Evolutionary conservation across 2,797 vertebrate genomes (phyloP), one percentile per base, ranked within the genome.

Genomic region (Anableps anableps): DNA sequence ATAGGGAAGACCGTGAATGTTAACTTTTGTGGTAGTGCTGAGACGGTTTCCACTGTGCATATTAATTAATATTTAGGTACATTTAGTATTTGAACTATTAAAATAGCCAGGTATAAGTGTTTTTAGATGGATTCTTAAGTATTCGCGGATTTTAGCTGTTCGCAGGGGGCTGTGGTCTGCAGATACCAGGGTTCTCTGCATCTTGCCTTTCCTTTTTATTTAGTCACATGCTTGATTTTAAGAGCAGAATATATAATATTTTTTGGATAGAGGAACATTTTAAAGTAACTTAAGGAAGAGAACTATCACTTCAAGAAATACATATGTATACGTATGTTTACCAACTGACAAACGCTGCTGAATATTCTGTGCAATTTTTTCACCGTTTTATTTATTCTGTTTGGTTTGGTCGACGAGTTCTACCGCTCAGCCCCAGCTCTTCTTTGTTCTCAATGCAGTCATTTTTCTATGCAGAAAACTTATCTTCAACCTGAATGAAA

Each of bases 381-480:
- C 16, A 83, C 8, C 58, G 68, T 7, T 83, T 89, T 77, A 83
- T 48, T 85, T 68, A 78, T 14, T 75, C 38, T 75, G 21, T 34
- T 76, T 84, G 85, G 87, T 76, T 53, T 79, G 84, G 82, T 86
- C 78, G 76, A 81, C 80, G 55, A 81, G 82, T 78, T 80, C 82
- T 88, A 75, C 80, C 83, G 78, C 80, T 72, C 38, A 86, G 80
- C 72, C 84, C 84, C 92, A 82, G 78, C 82, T 85, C 73, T 82
- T 78, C 72, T 45, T 78, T 90, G 58, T 76, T 60, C 83, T 76
- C 72, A 55, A 77, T 73, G 82, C 76, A 26, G 72, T 83, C 47
- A 64, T 66, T 79, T 86, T 83, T 77, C 83, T 89, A 86, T 91
- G 85, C 85, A 90, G 79, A 81, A 80, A 77, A 55, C 36, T 60